These are phyloP conservation scores for Nannoperca australis DNA, from an alignment of 2,797 vertebrate genomes.

Conservation along the genomic window DNA sequence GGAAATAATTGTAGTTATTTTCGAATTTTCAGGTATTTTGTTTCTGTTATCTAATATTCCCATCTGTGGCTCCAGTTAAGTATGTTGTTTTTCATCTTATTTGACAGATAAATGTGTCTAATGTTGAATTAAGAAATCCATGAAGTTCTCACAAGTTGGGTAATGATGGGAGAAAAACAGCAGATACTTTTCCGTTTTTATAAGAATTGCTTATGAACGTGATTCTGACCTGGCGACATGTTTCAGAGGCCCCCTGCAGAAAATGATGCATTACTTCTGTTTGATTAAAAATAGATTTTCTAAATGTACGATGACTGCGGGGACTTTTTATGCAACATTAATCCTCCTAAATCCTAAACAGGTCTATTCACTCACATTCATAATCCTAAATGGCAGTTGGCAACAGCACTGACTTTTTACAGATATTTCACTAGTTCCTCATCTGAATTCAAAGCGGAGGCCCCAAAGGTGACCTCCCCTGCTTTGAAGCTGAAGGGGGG, in stretches of 20 bases:
- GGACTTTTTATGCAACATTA: neutral
- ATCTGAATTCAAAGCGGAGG: neutral
- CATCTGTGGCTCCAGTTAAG: neutral
- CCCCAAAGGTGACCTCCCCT: neutral
- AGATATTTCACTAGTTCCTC: neutral
- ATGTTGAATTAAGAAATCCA: neutral
- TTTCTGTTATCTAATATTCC: slow-evolving; percentile 4
- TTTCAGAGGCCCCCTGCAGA: neutral
- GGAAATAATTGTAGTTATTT: slow-evolving; percentile 9
- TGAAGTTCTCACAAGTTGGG: neutral
- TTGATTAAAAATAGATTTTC: neutral
- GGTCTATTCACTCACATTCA: neutral
- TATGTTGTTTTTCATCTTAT: neutral
- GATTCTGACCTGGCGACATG: neutral
- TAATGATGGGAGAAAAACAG: neutral
- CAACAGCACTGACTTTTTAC: neutral
- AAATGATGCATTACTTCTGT: neutral
- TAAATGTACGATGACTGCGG: neutral
- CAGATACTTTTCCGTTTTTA: neutral
- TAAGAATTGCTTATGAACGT: neutral
- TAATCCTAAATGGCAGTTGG: neutral
- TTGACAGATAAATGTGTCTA: neutral
- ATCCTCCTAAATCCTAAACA: neutral
- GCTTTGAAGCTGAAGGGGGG: neutral
- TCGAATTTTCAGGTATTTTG: neutral